Evolutionary conservation across 2,113 vertebrate species (phyloP), one percentile per base, ranked within the genome.

Genomic region (Thymallus thymallus): DNA sequence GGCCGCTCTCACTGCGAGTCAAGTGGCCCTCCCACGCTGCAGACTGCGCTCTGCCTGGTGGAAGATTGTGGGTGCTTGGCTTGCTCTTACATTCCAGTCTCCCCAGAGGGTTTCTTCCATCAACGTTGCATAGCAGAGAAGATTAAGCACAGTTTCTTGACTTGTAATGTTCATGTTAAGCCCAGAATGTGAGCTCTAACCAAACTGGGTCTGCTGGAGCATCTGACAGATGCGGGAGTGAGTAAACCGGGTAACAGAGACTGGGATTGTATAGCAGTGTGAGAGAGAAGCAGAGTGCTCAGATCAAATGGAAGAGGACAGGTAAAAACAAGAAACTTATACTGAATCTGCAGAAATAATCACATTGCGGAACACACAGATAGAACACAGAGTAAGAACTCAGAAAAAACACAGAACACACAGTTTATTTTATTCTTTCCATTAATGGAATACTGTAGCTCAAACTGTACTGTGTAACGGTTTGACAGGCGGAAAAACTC

Each of bases 21-120:
- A 83, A 84, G 74, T 65, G 64, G 61, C 77, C 76, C 82, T 86
- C 84, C 83, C 70, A 84, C 78, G 80, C 85, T 75, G 76, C 75
- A 77, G 76, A 58, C 71, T 82, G 75, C 77, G 80, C 76, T 73
- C 30, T 70, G 35, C 35, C 48, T 51, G 7, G 76, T 56, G 69
- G 56, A 69, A 60, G 68, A 46, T 61, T 74, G 76, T 70, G 74
- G 64, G 73, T 71, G 65, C 76, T 72, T 82, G 80, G 79, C 76
- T 76, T 77, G 71, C 67, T 62, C 71, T 78, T 69, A 45, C 76
- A 83, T 81, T 71, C 72, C 82, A 75, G 73, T 80, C 70, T 86
- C 68, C 75, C 86, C 63, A 45, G 81, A 84, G 84, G 76, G 70
- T 76, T 58, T 64, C 23, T 67, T 73, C 16, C 78, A 48, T 87